phyloP scores from a whole-genome alignment of 37 sponge, comb jelly and placozoan genomes.

The Amphimedon queenslandica region DNA sequence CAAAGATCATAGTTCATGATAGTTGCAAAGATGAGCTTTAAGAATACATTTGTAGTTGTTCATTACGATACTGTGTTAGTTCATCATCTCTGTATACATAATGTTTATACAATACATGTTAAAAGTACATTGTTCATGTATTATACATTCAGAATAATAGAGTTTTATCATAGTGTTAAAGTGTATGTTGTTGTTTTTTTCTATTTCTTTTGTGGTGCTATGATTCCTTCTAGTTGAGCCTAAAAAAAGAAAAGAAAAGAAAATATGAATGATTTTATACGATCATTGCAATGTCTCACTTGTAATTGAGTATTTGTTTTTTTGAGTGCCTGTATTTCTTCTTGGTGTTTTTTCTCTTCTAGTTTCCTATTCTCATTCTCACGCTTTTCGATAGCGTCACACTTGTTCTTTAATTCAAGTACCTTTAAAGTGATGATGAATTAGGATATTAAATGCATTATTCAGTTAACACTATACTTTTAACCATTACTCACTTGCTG shows the following conservation, averaged over 20 bases:
- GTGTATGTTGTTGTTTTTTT: background rate
- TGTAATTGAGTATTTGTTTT: slow-evolving; percentile 96
- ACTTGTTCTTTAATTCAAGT: slow-evolving; percentile 82
- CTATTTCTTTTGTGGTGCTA: slow-evolving; percentile 92
- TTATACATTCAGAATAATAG: no score
- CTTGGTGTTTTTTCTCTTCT: slow-evolving; percentile 95
- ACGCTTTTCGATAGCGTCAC: slow-evolving; percentile 96
- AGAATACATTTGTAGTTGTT: no score
- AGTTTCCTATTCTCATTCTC: slow-evolving; percentile 88
- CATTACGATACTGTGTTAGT: no score
- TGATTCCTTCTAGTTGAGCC: slow-evolving; percentile 96
- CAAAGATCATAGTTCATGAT: no score
- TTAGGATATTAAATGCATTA: background rate
- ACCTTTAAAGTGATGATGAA: slow-evolving; percentile 21
- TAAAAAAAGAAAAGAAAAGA: background rate
- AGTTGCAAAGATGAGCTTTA: no score
- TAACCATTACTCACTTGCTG: slow-evolving; percentile 50
- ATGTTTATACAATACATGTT: no score
- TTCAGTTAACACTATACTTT: background rate
- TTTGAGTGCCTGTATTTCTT: slow-evolving; percentile 90
- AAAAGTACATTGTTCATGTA: no score
- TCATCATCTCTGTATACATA: no score
- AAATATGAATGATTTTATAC: background rate
- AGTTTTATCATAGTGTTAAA: no score
- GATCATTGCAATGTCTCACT: slow-evolving; percentile 4